Evolutionary conservation across 2,113 vertebrate genomes (phyloP), one percentile per base, ranked within the genome.

Genomic region (Rhinichthys klamathensis): DNA sequence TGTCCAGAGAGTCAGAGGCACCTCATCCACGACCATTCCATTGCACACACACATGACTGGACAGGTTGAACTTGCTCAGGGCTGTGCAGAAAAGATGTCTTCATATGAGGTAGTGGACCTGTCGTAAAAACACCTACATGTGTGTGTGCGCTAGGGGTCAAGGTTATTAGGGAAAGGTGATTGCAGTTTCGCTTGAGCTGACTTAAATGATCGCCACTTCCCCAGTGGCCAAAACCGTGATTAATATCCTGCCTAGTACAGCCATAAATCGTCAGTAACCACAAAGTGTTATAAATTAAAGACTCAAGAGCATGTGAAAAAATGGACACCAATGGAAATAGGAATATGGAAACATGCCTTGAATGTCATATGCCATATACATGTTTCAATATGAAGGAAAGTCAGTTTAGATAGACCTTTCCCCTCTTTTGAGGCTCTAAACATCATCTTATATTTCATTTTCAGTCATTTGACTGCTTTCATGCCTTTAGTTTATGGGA

Each of bases 111-210:
- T 23, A 76, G 65, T 69, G 74, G 76, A 60, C 32, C 56, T 60
- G 81, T 61, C 51, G 44, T 88, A 84, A 85, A 88, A 86, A 80
- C 35, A 44, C 54, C 7, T 15, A 23, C 12, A 3, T 23, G 41
- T 73, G 72, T 65, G 72, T 23, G 51, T 60, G 15, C 15, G 12
- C 51, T 16, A 16, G 69, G 38, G 86, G 87, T 91, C 78, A 88
- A 86, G 84, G 88, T 88, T 79, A 67, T 51, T 9, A 54, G 51
- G 80, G 11, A 79, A 82, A 56, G 18, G 79, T 44, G 35, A 82
- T 72, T 49, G 80, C n/a, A 58, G 81, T 44, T 81, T 75, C 16
- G 70, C 58, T 60, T 58, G 6, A 79, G 23, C 16, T 16, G 15
- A 51, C 56, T 32, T 84, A 30, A 79, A 61, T 3, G 15, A 35